A percentile compares a stretch with the other conserved stretches of the same genome.
Conservation (phyloP, 2,797 vertebrate species). For the Danio choprae region DNA sequence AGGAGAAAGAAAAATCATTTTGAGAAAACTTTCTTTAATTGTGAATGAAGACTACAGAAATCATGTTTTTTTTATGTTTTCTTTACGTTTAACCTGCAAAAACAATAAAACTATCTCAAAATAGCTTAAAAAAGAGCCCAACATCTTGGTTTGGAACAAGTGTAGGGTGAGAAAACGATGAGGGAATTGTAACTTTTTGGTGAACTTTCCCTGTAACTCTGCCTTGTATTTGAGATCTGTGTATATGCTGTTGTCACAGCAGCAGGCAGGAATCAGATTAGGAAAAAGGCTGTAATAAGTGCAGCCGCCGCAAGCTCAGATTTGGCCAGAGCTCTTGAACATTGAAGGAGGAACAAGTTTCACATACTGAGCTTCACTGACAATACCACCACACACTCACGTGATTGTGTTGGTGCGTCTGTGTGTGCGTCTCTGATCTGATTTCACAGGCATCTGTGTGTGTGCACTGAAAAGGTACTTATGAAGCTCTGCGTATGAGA, state of each 20-base stretch:
- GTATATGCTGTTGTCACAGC: conserved; percentile 53
- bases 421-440: neutral
- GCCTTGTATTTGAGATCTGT: conserved; percentile 34
- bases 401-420: neutral
- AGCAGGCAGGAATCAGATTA: conserved; percentile 52
- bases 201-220: neutral
- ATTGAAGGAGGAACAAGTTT: conserved; percentile 13
- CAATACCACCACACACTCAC: neutral
- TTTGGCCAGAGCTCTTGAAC: conserved; percentile 18
- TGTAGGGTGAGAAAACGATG: no score
- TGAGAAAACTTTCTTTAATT: no score
- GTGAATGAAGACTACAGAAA: no score
- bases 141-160: no score
- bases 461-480: neutral
- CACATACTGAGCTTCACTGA: neutral
- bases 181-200: no score
- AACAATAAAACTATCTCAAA: no score
- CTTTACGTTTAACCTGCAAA: no score
- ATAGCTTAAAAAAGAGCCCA: no score
- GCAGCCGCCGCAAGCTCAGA: conserved; percentile 20
- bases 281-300: conserved; percentile 46
- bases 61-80: no score
- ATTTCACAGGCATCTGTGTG: neutral
- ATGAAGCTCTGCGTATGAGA: neutral
- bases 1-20: no score